Evolutionary conservation across 2,113 vertebrate genomes (phyloP).

Genomic region (Castor canadensis): DNA sequence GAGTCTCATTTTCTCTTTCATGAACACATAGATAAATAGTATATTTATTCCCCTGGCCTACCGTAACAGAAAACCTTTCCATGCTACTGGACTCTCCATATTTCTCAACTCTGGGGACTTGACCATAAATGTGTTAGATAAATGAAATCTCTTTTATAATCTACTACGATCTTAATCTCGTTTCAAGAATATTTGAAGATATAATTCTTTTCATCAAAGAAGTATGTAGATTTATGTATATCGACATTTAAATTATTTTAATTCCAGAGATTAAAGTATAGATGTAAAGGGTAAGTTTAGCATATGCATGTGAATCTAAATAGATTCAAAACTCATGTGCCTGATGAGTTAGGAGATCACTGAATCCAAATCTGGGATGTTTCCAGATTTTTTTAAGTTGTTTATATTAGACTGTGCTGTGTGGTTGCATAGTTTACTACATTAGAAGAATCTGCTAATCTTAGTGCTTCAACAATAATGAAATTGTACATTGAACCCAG

Average conservation of each 20-base stretch:
- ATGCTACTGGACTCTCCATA: not conserved
- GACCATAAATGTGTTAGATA: not conserved
- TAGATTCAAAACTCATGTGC: not conserved
- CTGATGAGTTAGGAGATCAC: not conserved
- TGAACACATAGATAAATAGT: constrained; percentile 42
- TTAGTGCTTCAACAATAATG: not conserved
- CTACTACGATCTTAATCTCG: not conserved
- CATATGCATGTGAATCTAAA: not conserved
- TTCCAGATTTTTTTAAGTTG: not conserved
- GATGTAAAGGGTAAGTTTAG: constrained; percentile 3
- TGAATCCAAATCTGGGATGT: not conserved
- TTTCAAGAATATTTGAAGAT: not conserved
- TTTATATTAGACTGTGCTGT: not conserved
- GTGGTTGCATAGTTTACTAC: not conserved
- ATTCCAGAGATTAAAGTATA: not conserved
- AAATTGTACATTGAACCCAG: not conserved
- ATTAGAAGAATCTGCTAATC: constrained; percentile 5
- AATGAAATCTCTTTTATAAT: not conserved
- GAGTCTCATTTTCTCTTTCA: constrained; percentile 40
- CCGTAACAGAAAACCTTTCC: not conserved
- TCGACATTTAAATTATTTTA: constrained; percentile 51
- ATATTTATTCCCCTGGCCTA: not conserved
- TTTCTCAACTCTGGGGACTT: not conserved
- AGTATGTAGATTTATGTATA: constrained; percentile 9
- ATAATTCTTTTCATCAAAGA: not conserved